Evolutionary conservation across 2,797 vertebrate genomes (phyloP).

Genomic region (Pseudochirops cupreus): DNA sequence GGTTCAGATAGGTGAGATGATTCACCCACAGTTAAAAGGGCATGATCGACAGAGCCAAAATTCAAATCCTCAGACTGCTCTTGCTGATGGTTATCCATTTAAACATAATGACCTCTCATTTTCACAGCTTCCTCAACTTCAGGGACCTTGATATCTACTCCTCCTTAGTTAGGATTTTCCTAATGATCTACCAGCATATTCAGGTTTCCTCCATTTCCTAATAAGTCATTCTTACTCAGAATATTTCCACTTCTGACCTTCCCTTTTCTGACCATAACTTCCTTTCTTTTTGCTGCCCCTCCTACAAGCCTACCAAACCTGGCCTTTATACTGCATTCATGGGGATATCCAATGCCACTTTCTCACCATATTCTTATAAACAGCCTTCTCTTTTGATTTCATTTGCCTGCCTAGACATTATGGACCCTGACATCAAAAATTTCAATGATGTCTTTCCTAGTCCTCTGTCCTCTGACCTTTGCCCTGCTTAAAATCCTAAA

Average conservation of each 20-base stretch:
- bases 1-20: background rate
- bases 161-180: background rate
- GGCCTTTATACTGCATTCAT: background rate
- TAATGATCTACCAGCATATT: background rate
- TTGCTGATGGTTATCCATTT: background rate
- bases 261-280: background rate
- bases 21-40: background rate
- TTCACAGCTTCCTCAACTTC: background rate
- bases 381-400: background rate
- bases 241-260: background rate
- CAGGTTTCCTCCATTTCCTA: background rate
- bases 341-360: background rate
- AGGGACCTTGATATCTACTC: background rate
- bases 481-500: background rate
- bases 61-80: background rate
- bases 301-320: background rate
- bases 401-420: background rate
- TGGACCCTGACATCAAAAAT: background rate
- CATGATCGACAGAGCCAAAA: background rate
- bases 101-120: background rate
- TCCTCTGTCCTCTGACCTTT: background rate
- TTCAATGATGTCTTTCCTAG: background rate
- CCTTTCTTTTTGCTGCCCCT: background rate
- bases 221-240: background rate
- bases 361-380: background rate